phyloP scores from a whole-genome alignment of 2,888 invertebrate species.

The Shargacucullia verbasci region DNA sequence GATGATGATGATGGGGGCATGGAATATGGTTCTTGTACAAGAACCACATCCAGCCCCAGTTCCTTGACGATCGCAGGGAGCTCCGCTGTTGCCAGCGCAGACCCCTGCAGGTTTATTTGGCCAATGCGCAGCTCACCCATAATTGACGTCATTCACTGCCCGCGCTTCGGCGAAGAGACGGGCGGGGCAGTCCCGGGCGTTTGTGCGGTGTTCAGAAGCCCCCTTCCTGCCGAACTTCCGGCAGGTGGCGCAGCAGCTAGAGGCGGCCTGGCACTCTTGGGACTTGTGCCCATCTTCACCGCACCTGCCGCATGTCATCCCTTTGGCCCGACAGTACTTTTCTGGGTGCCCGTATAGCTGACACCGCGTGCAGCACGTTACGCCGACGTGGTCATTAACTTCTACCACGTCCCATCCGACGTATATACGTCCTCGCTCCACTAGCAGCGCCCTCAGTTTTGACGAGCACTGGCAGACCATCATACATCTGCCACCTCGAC shows the following conservation, averaged over 20 bases:
- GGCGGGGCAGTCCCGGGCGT: conserved; percentile 1
- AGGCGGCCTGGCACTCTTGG: too few relatives aligned
- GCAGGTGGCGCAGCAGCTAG: not conserved
- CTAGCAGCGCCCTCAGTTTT: not conserved
- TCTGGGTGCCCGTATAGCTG: conserved; percentile 64
- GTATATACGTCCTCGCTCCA: not conserved
- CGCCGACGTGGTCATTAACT: conserved; percentile 17
- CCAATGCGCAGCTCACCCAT: conserved; percentile 35
- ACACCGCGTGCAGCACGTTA: conserved; percentile 58
- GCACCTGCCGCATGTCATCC: conserved; percentile 39
- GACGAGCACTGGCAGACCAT: conserved; percentile 3
- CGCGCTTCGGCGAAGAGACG: not conserved
- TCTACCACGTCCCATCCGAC: conserved; percentile 41
- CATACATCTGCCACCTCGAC: not conserved
- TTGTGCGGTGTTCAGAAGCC: conserved; percentile 30
- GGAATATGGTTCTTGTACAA: conserved; percentile 56
- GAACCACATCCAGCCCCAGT: conserved; percentile 38
- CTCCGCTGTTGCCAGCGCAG: conserved; percentile 41
- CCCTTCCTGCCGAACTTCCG: not conserved
- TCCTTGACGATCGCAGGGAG: conserved; percentile 33
- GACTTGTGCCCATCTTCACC: conserved; percentile 23
- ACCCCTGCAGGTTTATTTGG: conserved; percentile 50
- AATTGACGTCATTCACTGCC: conserved; percentile 2
- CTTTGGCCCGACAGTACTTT: conserved; percentile 41
- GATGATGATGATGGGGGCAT: too few relatives aligned